A percentile compares a stretch with the other conserved stretches of the same genome.
Conservation (phyloP, 2,797 vertebrate genomes). For the Tapirus indicus region DNA sequence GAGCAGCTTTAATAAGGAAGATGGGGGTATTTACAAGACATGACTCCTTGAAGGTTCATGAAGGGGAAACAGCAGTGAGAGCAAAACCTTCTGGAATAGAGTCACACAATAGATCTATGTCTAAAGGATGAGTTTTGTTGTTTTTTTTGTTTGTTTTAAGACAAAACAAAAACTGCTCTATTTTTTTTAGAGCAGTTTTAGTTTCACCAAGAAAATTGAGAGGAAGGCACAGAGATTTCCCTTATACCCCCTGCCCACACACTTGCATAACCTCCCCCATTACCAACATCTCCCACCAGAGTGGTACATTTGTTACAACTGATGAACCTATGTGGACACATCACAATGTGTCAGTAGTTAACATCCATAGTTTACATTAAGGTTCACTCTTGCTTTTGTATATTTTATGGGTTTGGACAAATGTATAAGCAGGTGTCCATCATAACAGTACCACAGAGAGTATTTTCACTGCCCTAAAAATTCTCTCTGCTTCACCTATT, state of each 20-base stretch:
- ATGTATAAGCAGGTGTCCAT: not conserved
- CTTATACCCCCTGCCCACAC: no score
- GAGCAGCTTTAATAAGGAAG: not conserved
- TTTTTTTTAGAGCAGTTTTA: not conserved
- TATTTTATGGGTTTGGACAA: not conserved
- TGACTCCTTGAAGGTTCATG: not conserved
- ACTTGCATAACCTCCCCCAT: not conserved
- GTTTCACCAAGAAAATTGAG: not conserved
- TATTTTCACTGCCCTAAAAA: not conserved
- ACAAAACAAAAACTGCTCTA: not conserved
- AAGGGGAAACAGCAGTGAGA: not conserved
- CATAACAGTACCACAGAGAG: not conserved
- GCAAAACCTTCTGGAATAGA: not conserved
- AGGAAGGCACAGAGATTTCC: not conserved
- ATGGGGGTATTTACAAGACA: not conserved
- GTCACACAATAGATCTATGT: not conserved
- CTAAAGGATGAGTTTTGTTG: not conserved
- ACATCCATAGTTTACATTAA: not conserved
- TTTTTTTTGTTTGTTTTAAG: not conserved
- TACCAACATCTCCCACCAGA: not conserved
- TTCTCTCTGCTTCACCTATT: not conserved
- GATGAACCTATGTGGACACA: not conserved
- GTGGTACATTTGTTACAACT: not conserved
- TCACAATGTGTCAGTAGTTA: not conserved
- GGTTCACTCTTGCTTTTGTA: not conserved